Evolutionary conservation across 2,888 invertebrate genomes (phyloP).

Genomic region (Monochamus alternatus): DNA sequence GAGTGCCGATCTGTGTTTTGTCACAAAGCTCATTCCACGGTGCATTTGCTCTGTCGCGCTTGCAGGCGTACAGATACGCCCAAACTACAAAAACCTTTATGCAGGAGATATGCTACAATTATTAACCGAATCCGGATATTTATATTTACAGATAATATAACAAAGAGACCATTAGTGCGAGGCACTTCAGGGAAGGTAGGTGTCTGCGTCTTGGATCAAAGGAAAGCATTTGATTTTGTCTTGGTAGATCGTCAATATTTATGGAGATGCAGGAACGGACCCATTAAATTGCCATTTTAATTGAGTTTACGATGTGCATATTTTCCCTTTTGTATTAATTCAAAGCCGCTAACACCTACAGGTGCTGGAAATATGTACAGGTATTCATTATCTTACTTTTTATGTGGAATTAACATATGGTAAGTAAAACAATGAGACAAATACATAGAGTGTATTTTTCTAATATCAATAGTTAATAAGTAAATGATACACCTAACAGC

Average conservation of each 20-base stretch:
- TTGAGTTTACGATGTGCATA: not conserved
- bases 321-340: not conserved
- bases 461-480: no score
- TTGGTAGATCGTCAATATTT: conserved; percentile 4
- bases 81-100: conserved; percentile 41
- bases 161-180: conserved; percentile 47
- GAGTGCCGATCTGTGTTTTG: conserved; percentile 65
- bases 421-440: no score
- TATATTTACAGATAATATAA: conserved; percentile 53
- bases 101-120: conserved; percentile 49
- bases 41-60: conserved; percentile 39
- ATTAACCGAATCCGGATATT: conserved; percentile 49
- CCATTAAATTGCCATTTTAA: conserved; percentile 1
- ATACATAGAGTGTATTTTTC: no score
- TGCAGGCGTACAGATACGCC: conserved; percentile 40
- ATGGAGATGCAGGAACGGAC: not conserved
- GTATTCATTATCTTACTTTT: no score
- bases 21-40: conserved; percentile 50
- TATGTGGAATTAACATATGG: no score
- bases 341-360: no score
- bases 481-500: no score
- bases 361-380: no score
- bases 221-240: conserved; percentile 16
- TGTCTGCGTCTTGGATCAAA: conserved; percentile 18
- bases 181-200: conserved; percentile 15